A percentile compares a stretch with the other conserved stretches of the same genome.
These are phyloP conservation scores for Drosophila equinoxialis DNA, from an alignment of 1,140 invertebrate species.

Conservation along the genomic window DNA sequence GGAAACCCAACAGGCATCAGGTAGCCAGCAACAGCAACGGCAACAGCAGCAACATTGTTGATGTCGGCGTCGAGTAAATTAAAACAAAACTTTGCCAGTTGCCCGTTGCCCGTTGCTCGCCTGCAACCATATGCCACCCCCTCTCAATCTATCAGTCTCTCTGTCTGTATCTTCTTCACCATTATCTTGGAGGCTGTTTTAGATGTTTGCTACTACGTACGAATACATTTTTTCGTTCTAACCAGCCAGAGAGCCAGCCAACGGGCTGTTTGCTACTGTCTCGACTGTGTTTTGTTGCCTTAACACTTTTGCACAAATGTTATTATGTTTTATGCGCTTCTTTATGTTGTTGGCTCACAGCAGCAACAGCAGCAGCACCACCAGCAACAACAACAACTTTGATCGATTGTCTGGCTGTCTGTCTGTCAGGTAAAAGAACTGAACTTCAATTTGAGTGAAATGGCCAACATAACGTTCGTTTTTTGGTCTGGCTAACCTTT, in stretches of 20 bases:
- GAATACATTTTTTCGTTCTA: slow-evolving; percentile 23
- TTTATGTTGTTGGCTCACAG: slow-evolving; percentile 41
- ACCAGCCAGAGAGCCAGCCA: slow-evolving; percentile 3
- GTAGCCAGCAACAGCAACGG: slow-evolving; percentile 22
- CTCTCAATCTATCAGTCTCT: not conserved
- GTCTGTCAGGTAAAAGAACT: slow-evolving; percentile 47
- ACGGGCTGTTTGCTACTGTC: slow-evolving; percentile 59
- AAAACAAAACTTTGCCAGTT: slow-evolving; percentile 76
- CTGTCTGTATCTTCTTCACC: too few relatives aligned
- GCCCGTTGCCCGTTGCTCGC: slow-evolving; percentile 24
- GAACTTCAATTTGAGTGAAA: slow-evolving; percentile 50
- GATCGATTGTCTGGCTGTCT: slow-evolving; percentile 56
- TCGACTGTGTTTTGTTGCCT: slow-evolving; percentile 58
- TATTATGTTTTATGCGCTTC: slow-evolving; percentile 67
- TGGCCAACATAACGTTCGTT: slow-evolving; percentile 29
- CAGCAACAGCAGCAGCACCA: slow-evolving; percentile 11
- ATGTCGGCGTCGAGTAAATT: slow-evolving; percentile 71
- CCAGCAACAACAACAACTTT: slow-evolving; percentile 41
- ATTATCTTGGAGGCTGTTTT: slow-evolving; percentile 22
- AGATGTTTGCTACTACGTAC: slow-evolving; percentile 23
- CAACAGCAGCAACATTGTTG: slow-evolving; percentile 47
- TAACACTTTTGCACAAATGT: slow-evolving; percentile 77
- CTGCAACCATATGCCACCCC: slow-evolving; percentile 23
- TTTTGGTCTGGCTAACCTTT: slow-evolving; percentile 34
- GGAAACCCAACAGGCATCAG: slow-evolving; percentile 61